Percentiles rank a stretch among this genome's conserved stretches.
These are phyloP conservation scores for Antigone vipio DNA, from an alignment of 2,113 vertebrate genomes.

Conservation along the genomic window DNA sequence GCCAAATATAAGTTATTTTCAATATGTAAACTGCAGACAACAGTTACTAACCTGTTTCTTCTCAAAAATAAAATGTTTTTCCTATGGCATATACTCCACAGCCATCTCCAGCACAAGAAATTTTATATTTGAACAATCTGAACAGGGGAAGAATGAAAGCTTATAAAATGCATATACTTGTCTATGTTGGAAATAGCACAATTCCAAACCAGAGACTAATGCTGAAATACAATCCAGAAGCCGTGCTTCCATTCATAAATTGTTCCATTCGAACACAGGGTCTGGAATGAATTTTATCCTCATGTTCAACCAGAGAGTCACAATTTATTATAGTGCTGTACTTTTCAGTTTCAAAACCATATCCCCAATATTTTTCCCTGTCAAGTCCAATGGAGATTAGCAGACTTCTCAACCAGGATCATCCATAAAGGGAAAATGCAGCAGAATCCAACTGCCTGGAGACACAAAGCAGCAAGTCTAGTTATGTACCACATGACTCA, in stretches of 20 bases:
- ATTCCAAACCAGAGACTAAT: constrained; percentile 8
- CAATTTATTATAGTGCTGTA: constrained; percentile 28
- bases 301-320: constrained; percentile 1
- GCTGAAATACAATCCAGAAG: constrained; percentile 39
- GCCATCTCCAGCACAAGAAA: neutral
- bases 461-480: neutral
- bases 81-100: neutral
- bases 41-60: neutral
- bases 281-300: constrained; percentile 52
- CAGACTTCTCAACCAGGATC: neutral
- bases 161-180: constrained; percentile 20
- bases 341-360: constrained; percentile 54
- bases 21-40: neutral
- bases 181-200: constrained; percentile 9
- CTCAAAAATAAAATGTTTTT: neutral
- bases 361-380: constrained; percentile 20
- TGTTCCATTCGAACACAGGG: neutral
- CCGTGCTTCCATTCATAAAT: constrained; percentile 45
- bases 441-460: neutral
- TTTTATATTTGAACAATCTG: neutral
- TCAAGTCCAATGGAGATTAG: constrained; percentile 19
- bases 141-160: neutral
- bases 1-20: neutral
- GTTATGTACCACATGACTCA: neutral
- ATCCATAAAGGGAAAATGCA: neutral